These are phyloP conservation scores for Penaeus monodon DNA, from an alignment of 2,888 invertebrate species.

Conservation along the genomic window DNA sequence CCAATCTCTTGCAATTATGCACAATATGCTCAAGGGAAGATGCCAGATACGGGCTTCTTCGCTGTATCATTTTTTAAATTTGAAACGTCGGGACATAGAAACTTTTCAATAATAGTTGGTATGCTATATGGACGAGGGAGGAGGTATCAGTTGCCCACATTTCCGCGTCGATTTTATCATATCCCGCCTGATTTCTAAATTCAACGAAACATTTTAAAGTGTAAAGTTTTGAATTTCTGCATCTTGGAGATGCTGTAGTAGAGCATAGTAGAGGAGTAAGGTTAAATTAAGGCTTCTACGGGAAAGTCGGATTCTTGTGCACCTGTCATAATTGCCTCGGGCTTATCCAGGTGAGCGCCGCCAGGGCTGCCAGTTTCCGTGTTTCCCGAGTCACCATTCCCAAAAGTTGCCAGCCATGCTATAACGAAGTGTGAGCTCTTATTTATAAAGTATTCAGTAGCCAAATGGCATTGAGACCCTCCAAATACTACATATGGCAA, in stretches of 20 bases:
- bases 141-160: constrained; percentile 40
- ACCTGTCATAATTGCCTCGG: constrained; percentile 58
- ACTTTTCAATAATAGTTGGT: constrained; percentile 37
- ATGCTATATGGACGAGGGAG: constrained; percentile 34
- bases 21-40: background rate
- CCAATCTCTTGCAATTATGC: background rate
- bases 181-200: background rate
- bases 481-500: too few relatives aligned
- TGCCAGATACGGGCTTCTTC: background rate
- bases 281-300: constrained; percentile 1
- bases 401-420: constrained; percentile 1
- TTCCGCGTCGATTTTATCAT: background rate
- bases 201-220: background rate
- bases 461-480: too few relatives aligned
- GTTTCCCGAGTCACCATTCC: constrained; percentile 48
- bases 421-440: too few relatives aligned
- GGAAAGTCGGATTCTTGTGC: constrained; percentile 50
- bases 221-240: background rate
- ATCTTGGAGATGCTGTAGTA: too few relatives aligned
- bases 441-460: too few relatives aligned
- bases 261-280: background rate
- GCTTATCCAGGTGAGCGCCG: constrained; percentile 54
- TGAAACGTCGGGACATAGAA: background rate
- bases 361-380: constrained; percentile 48
- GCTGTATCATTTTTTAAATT: background rate